Evolutionary conservation across 2,888 invertebrate species (phyloP).

Genomic region (Pyrocoelia pectoralis): DNA sequence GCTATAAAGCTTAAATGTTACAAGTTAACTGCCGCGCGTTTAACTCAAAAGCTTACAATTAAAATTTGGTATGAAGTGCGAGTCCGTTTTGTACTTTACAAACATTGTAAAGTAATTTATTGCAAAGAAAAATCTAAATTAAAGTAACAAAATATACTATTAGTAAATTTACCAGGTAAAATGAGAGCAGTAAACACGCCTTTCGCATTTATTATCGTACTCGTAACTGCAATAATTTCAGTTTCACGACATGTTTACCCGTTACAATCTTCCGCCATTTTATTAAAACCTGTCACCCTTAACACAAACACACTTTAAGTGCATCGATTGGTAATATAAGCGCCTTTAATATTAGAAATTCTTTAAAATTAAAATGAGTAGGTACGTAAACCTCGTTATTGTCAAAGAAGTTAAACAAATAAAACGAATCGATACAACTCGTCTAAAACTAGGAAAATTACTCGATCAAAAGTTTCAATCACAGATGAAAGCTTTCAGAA

Average conservation of each 20-base stretch:
- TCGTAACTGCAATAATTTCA: slow-evolving; percentile 28
- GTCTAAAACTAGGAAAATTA: slow-evolving; percentile 16
- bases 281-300: slow-evolving; percentile 24
- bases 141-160: slow-evolving; percentile 26
- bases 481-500: slow-evolving; percentile 22
- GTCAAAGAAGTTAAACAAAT: not conserved
- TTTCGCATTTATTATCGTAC: slow-evolving; percentile 31
- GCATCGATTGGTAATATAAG: slow-evolving; percentile 18
- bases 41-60: no score
- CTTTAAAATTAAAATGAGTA: not conserved
- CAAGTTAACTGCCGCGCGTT: no score
- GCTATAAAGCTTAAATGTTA: no score
- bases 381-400: not conserved
- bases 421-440: no score
- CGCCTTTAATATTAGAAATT: not conserved
- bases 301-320: slow-evolving; percentile 24
- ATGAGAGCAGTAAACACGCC: slow-evolving; percentile 30
- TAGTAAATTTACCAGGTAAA: slow-evolving; percentile 27
- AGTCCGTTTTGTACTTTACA: no score
- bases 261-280: slow-evolving; percentile 15
- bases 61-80: no score
- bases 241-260: slow-evolving; percentile 31
- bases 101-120: no score
- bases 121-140: not conserved
- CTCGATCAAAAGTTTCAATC: slow-evolving; percentile 22